Conservation (phyloP, 2,888 invertebrate genomes). For the Epistrophe eligans region DNA sequence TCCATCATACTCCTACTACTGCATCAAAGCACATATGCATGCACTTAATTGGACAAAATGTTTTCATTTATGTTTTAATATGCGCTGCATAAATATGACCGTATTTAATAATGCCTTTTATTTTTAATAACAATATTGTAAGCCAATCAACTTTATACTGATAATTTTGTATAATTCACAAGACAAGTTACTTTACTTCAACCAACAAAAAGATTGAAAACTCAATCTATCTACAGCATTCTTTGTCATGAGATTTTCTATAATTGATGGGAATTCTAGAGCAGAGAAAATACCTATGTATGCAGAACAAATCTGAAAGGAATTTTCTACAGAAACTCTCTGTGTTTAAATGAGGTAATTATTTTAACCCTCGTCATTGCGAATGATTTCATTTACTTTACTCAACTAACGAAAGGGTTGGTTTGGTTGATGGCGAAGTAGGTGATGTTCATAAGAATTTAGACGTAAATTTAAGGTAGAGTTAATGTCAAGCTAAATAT, state of each 20-base stretch:
- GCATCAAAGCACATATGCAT: background rate
- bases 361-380: constrained; percentile 76
- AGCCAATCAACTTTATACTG: background rate
- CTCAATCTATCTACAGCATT: constrained; percentile 67
- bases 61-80: constrained; percentile 26
- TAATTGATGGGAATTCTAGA: constrained; percentile 64
- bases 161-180: constrained; percentile 11
- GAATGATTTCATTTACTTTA: constrained; percentile 68
- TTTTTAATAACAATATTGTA: background rate
- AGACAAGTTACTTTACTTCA: constrained; percentile 32
- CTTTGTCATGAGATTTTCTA: constrained; percentile 60
- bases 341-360: constrained; percentile 74
- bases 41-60: constrained; percentile 52
- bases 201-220: constrained; percentile 39
- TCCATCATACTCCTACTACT: background rate
- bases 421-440: constrained; percentile 59
- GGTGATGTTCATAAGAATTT: constrained; percentile 22
- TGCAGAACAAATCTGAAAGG: constrained; percentile 31
- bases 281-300: constrained; percentile 21
- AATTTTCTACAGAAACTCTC: constrained; percentile 59
- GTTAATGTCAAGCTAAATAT: constrained; percentile 23
- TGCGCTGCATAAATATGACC: background rate
- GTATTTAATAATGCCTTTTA: background rate
- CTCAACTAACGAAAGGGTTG: constrained; percentile 59
- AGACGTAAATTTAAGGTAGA: constrained; percentile 7